Percentiles rank a stretch among this genome's conserved stretches.
phyloP scores from a whole-genome alignment of 2,113 vertebrate genomes.

The Parotia lawesii region DNA sequence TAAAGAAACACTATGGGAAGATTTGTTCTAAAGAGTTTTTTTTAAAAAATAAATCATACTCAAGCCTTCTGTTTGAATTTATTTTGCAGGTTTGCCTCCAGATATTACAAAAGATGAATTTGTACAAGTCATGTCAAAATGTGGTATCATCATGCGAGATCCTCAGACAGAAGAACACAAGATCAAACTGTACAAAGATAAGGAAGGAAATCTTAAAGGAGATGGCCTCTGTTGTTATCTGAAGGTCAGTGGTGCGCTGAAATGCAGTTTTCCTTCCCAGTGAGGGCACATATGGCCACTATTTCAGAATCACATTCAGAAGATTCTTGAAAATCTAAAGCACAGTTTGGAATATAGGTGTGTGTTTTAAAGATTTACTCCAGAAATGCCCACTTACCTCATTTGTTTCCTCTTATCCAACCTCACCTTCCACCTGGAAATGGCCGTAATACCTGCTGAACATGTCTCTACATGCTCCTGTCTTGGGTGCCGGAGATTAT shows the following conservation, averaged over 20 bases:
- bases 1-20: neutral
- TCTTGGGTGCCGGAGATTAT: neutral
- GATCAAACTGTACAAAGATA: constrained; percentile 94
- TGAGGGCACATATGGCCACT: neutral
- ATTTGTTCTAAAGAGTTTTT: neutral
- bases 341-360: neutral
- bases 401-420: neutral
- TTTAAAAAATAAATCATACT: neutral
- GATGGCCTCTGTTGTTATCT: constrained; percentile 96
- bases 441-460: neutral
- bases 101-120: constrained; percentile 93
- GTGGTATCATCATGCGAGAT: constrained; percentile 93
- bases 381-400: neutral
- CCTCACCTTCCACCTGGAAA: neutral
- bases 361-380: neutral
- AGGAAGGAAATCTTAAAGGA: constrained; percentile 92
- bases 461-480: neutral
- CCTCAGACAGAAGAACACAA: constrained; percentile 92
- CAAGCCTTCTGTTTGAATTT: neutral
- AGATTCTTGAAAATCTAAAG: neutral
- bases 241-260: constrained; percentile 79
- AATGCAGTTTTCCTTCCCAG: neutral
- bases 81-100: constrained; percentile 84
- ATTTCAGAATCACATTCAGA: neutral
- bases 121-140: constrained; percentile 90